Evolutionary conservation across 1,140 invertebrate species (phyloP).

Genomic region (Phortica variegata): DNA sequence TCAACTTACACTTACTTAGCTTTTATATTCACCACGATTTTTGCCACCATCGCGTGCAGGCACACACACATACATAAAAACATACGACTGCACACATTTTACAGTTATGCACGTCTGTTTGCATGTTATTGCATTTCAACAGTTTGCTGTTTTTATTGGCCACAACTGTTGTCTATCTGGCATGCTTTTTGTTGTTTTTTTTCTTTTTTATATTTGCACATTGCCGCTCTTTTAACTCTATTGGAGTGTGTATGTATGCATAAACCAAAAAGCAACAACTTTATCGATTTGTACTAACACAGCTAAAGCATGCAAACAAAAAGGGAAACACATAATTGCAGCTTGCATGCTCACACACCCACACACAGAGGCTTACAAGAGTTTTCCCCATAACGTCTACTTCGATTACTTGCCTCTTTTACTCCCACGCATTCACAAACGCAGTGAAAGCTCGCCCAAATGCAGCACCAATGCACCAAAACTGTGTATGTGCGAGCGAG

Average conservation of each 20-base stretch:
- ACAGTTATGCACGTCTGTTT: slow-evolving; percentile 26
- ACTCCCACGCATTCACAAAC: too few relatives aligned
- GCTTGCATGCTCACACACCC: slow-evolving; percentile 12
- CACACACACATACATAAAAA: slow-evolving; percentile 27
- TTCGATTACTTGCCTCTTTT: too few relatives aligned
- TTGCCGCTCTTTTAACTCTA: neutral
- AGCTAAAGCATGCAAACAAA: slow-evolving; percentile 1
- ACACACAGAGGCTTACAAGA: neutral
- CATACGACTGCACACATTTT: slow-evolving; percentile 16
- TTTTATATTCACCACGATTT: slow-evolving; percentile 2
- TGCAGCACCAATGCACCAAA: too few relatives aligned
- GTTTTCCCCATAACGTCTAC: too few relatives aligned
- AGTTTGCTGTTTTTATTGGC: slow-evolving; percentile 24
- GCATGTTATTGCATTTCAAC: slow-evolving; percentile 26
- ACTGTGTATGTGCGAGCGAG: too few relatives aligned
- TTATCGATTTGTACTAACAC: slow-evolving; percentile 23
- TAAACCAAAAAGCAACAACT: too few relatives aligned
- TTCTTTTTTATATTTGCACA: too few relatives aligned
- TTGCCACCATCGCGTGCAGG: slow-evolving; percentile 10
- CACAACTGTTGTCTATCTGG: neutral
- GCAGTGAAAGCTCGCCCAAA: too few relatives aligned
- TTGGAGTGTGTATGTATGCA: slow-evolving; percentile 14
- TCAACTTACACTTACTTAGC: too few relatives aligned
- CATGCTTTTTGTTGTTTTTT: neutral
- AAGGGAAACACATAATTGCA: too few relatives aligned